Conservation (phyloP, 2,888 invertebrate genomes). For the Cylindroiulus punctatus region DNA sequence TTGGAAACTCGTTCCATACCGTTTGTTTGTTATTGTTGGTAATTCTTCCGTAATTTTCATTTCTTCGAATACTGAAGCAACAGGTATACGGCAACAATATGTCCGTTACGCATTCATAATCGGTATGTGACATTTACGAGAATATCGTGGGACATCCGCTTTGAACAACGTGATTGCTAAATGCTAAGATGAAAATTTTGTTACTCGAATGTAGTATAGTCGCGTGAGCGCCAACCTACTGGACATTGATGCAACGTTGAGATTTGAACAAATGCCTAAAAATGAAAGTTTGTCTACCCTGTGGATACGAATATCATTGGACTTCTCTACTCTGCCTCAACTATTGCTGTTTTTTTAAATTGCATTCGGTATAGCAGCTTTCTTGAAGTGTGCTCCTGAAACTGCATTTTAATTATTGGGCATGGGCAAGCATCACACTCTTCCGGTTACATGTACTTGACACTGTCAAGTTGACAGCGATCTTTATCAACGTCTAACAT, state of each 20-base stretch:
- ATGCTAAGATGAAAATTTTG: background rate
- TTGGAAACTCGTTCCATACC: background rate
- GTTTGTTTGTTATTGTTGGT: background rate
- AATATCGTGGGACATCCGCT: background rate
- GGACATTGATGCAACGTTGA: conserved; percentile 21
- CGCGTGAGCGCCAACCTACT: background rate
- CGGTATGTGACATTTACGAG: background rate
- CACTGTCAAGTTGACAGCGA: conserved; percentile 26
- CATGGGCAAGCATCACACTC: conserved; percentile 45
- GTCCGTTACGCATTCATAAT: background rate
- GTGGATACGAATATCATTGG: conserved; percentile 39
- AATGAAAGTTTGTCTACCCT: conserved; percentile 2
- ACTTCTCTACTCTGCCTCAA: conserved; percentile 12
- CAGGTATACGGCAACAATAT: background rate
- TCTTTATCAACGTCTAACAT: background rate
- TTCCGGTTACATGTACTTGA: conserved; percentile 47
- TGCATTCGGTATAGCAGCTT: background rate
- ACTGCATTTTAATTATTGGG: conserved; percentile 25
- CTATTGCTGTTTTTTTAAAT: background rate
- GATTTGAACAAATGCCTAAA: background rate
- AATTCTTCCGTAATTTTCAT: background rate
- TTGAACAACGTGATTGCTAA: background rate
- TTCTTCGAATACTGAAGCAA: background rate
- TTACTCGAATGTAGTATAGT: background rate
- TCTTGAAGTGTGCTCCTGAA: background rate